Evolutionary conservation across 2,888 invertebrate genomes (phyloP).

Genomic region (Glaucopsyche alexis): DNA sequence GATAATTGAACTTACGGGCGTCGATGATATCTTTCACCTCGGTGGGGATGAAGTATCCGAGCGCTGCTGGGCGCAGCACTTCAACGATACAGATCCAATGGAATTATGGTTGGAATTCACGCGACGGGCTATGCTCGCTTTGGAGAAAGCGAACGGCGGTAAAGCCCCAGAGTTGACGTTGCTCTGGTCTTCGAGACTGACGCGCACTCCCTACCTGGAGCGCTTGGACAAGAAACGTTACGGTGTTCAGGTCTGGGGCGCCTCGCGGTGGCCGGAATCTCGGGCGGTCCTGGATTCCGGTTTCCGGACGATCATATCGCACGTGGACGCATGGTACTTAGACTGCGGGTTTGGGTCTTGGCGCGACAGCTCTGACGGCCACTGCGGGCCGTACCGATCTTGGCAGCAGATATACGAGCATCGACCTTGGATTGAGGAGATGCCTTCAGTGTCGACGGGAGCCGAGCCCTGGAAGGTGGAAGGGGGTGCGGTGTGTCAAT

Average conservation of each 20-base stretch:
- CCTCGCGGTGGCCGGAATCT: constrained; percentile 90
- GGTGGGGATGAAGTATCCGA: constrained; percentile 92
- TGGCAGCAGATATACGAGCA: constrained; percentile 94
- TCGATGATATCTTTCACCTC: constrained; percentile 89
- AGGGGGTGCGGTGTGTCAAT: constrained; percentile 91
- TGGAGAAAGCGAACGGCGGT: constrained; percentile 82
- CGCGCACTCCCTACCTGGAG: constrained; percentile 84
- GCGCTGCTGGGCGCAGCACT: constrained; percentile 88
- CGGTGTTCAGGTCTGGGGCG: constrained; percentile 90
- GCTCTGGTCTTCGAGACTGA: constrained; percentile 89
- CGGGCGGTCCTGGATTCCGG: constrained; percentile 87
- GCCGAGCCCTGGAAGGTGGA: constrained; percentile 74
- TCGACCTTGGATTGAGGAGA: constrained; percentile 84
- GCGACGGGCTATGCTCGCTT: constrained; percentile 79
- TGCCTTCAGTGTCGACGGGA: constrained; percentile 53
- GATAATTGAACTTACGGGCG: constrained; percentile 85
- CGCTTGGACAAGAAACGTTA: constrained; percentile 77
- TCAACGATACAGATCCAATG: constrained; percentile 87
- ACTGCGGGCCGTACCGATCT: constrained; percentile 92
- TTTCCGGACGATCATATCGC: constrained; percentile 88
- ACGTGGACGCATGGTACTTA: constrained; percentile 93
- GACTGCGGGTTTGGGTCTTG: constrained; percentile 93
- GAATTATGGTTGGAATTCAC: constrained; percentile 90
- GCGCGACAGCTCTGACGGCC: constrained; percentile 90
- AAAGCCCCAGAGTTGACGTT: constrained; percentile 79